phyloP scores from a whole-genome alignment of 64 coral and sea anemone genomes.

The Astreopora myriophthalma region DNA sequence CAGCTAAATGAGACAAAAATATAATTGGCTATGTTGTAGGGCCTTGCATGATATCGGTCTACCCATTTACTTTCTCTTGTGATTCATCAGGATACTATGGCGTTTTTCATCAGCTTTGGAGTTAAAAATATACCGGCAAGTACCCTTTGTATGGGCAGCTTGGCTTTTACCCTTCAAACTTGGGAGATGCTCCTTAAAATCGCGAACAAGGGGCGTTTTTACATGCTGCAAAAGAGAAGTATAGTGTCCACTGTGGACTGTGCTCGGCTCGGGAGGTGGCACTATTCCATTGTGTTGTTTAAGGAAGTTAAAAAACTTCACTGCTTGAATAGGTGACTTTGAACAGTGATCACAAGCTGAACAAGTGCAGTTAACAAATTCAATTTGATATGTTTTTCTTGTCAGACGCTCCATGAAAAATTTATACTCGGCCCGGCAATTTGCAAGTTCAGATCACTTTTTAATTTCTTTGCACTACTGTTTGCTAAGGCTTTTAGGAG shows the following conservation, averaged over 20 bases:
- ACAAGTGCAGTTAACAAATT: not conserved
- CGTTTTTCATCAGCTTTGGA: not conserved
- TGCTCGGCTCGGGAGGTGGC: too few relatives aligned
- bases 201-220: too few relatives aligned
- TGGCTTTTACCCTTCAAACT: not conserved
- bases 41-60: not conserved
- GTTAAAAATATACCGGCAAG: not conserved
- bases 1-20: not conserved
- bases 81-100: not conserved
- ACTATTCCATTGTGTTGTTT: too few relatives aligned
- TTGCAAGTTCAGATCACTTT: not conserved
- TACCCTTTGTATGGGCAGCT: not conserved
- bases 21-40: not conserved
- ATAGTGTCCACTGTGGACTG: too few relatives aligned
- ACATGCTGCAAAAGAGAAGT: too few relatives aligned
- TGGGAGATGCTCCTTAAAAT: not conserved
- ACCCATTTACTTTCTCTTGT: not conserved
- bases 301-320: not conserved
- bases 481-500: too few relatives aligned
- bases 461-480: too few relatives aligned
- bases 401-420: not conserved
- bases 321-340: not conserved
- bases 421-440: not conserved
- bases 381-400: not conserved
- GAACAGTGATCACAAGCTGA: not conserved